phyloP scores from a whole-genome alignment of 2,888 invertebrate species.

The Cinara cedri region DNA sequence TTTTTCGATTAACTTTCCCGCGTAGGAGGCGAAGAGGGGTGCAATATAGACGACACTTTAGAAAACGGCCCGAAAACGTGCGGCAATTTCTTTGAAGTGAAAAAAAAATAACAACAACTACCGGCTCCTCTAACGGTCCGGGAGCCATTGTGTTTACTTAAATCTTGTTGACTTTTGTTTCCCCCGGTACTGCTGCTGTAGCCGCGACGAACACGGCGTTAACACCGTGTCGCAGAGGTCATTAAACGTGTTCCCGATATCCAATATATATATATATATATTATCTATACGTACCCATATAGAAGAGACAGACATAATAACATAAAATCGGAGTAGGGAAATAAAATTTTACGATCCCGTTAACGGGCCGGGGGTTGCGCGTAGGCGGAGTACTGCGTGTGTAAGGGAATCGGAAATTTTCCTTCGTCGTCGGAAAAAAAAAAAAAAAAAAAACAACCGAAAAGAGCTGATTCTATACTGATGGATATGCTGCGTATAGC shows the following conservation, averaged over 20 bases:
- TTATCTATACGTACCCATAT: too few species aligned
- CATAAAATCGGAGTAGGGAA: conserved; percentile 35
- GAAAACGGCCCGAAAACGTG: conserved; percentile 39
- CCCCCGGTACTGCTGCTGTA: not conserved
- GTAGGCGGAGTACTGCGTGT: too few species aligned
- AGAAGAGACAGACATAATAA: not conserved
- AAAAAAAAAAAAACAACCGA: not conserved
- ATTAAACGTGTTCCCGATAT: conserved; percentile 45
- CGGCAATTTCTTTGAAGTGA: conserved; percentile 56
- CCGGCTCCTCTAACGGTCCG: conserved; percentile 25
- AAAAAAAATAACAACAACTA: conserved; percentile 15
- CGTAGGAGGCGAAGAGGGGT: not conserved
- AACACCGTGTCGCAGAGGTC: conserved; percentile 54
- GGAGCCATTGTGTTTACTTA: conserved; percentile 44
- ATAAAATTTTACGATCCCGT: conserved; percentile 51
- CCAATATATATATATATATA: too few species aligned
- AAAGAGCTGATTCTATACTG: too few species aligned
- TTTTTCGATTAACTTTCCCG: conserved; percentile 43
- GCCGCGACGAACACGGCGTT: not conserved
- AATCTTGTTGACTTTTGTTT: conserved; percentile 47
- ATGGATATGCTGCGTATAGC: too few species aligned
- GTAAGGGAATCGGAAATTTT: conserved; percentile 1
- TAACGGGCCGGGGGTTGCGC: not conserved
- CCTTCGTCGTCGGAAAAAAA: conserved; percentile 4
- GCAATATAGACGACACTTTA: conserved; percentile 19